Evolutionary conservation across 2,797 vertebrate genomes (phyloP).

Genomic region (Meda fulgida): DNA sequence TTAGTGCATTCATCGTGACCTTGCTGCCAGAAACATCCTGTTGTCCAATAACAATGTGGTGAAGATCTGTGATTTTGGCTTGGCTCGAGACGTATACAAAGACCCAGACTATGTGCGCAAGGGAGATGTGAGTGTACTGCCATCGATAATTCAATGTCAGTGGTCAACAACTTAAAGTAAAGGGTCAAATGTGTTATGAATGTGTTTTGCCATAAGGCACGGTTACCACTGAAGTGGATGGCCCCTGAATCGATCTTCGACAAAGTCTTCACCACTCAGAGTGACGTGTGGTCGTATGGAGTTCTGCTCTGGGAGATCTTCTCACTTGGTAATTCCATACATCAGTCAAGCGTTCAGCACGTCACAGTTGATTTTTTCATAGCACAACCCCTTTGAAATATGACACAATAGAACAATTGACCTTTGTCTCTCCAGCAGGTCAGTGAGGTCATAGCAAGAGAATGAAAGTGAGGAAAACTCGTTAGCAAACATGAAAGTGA

Average conservation of each 20-base stretch:
- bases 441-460: neutral
- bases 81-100: constrained; percentile 94
- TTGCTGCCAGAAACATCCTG: constrained; percentile 93
- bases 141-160: neutral
- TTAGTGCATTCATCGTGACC: constrained; percentile 94
- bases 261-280: constrained; percentile 96
- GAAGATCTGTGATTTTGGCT: constrained; percentile 96
- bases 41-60: constrained; percentile 95
- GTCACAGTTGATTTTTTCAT: neutral
- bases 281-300: constrained; percentile 95
- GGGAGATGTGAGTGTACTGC: constrained; percentile 87
- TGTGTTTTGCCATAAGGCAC: constrained; percentile 77
- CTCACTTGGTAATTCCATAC: constrained; percentile 84
- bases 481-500: neutral
- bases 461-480: constrained; percentile 13
- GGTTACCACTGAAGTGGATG: constrained; percentile 98
- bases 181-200: neutral
- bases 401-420: neutral
- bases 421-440: neutral
- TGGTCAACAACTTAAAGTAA: neutral
- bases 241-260: constrained; percentile 97
- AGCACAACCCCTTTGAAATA: neutral
- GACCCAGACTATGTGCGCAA: constrained; percentile 96
- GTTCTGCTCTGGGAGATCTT: constrained; percentile 98
- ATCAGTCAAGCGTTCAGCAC: neutral